Evolutionary conservation across 2,113 vertebrate species (phyloP).

Genomic region (Hypomesus transpacificus): DNA sequence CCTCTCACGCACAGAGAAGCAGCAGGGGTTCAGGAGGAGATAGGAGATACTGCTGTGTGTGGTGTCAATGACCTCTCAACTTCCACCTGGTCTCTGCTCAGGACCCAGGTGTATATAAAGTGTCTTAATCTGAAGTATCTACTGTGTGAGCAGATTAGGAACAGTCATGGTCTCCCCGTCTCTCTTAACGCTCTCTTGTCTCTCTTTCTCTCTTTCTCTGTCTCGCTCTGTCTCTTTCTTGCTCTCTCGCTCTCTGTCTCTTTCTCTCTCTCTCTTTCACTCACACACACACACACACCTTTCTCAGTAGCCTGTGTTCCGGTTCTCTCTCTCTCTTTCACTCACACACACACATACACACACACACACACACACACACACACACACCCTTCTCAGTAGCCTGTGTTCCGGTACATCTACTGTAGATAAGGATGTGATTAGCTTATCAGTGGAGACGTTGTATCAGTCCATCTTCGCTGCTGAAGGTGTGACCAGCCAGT

Average conservation of each 20-base stretch:
- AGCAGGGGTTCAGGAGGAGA: background rate
- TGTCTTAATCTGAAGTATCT: background rate
- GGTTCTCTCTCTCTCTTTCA: background rate
- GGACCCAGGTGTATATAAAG: slow-evolving; percentile 8
- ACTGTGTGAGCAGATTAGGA: background rate
- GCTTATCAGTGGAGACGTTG: slow-evolving; percentile 6
- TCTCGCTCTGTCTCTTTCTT: no score
- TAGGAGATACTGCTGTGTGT: background rate
- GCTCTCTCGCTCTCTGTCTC: no score
- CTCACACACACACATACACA: background rate
- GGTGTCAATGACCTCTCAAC: background rate
- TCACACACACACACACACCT: slow-evolving; percentile 2
- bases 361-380: slow-evolving; percentile 5
- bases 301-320: slow-evolving; percentile 3
- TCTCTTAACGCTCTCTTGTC: no score
- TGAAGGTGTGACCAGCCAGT: background rate
- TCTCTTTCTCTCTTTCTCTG: no score
- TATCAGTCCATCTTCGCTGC: background rate
- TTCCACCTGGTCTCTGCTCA: background rate
- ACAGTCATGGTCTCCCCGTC: no score
- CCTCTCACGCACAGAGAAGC: background rate
- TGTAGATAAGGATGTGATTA: slow-evolving; percentile 37
- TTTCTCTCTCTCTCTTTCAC: no score
- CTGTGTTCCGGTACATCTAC: slow-evolving; percentile 8
- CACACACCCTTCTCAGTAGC: slow-evolving; percentile 5